Evolutionary conservation across 1,140 invertebrate species (phyloP).

Genomic region (Pseudobourletiella spinata): DNA sequence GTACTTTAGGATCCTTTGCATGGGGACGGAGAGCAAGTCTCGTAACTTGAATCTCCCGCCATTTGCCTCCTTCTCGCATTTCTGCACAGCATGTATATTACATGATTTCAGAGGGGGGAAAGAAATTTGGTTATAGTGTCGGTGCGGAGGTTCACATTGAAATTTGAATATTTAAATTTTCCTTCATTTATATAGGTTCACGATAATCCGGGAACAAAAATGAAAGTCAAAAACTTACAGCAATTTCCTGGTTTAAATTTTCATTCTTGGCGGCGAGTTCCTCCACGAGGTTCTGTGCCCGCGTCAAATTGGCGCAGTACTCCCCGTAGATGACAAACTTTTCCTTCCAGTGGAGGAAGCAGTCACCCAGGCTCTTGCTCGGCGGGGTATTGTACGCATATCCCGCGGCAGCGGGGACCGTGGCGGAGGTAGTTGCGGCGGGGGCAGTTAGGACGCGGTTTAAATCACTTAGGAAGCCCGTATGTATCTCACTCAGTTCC

Average conservation of each 20-base stretch:
- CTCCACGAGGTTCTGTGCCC: slow-evolving; percentile 46
- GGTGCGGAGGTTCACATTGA: no score
- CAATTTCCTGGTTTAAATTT: slow-evolving; percentile 48
- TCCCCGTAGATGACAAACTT: slow-evolving; percentile 88
- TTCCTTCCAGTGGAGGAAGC: slow-evolving; percentile 83
- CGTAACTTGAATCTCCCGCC: slow-evolving; percentile 89
- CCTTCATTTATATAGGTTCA: no score
- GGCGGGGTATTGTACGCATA: slow-evolving; percentile 45
- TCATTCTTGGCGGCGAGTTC: slow-evolving; percentile 60
- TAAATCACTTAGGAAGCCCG: slow-evolving; percentile 71
- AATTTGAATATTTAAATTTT: no score
- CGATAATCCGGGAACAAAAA: no score
- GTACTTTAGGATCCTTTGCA: slow-evolving; percentile 96
- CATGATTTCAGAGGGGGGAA: no score
- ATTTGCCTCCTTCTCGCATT: slow-evolving; percentile 85
- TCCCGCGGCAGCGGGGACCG: slow-evolving; percentile 43
- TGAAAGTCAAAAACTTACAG: no score
- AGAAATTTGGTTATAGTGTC: no score
- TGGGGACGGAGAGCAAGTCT: slow-evolving; percentile 91
- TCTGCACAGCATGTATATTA: no score
- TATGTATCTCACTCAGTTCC: slow-evolving; percentile 79
- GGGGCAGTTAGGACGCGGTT: slow-evolving; percentile 47
- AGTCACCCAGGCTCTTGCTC: slow-evolving; percentile 45
- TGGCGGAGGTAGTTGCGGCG: slow-evolving; percentile 1
- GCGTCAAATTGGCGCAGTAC: slow-evolving; percentile 85